Base-by-base conservation (phyloP, 2,113 vertebrate genomes). In the Scomber japonicus region DNA sequence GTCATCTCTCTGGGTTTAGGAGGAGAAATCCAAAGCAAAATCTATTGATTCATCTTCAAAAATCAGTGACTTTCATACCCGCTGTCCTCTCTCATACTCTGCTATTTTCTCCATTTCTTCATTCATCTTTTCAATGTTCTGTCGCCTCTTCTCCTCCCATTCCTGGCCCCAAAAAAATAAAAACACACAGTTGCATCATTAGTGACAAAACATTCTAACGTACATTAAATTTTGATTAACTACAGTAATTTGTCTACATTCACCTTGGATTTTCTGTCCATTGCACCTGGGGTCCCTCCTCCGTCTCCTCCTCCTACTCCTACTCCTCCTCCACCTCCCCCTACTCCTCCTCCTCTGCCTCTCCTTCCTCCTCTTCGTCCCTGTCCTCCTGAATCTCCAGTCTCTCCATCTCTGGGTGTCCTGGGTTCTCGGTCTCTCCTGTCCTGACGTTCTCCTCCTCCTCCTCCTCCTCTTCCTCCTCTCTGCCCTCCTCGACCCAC, bases 61-160 rank as follows among this genome's bases (percentile, higher is more conserved):
- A 40, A 68, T 5, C 17, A 49, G 40, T 1, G 31, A 30, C 17
- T 15, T 10, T 69, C 75, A 63, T 84, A 98, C 97, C 93, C 95
- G 88, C 88, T 96, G 96, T 89, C 96, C 95, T 72, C 96, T 89
- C 82, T 98, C 97, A 0, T 97, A 98, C 79, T 97, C 97, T 0
- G 97, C 97, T 0, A 97, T 97, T 87, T 94, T 96, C 91, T 97
- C 97, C 97, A 97, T 97, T 88, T 98, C 97, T 81, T 98, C 96
- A 0, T 97, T 97, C 97, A 98, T 98, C 89, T 96, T 96, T 91
- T 98, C 97, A 0, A 98, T 98, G 85, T 98, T 98, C 88, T 96
- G 96, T 7, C 96, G 91, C 50, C 97, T 93, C 65, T 96, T 97
- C 86, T 98, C 96, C 85, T 97, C 97, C 97, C 97, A 97, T 49